These are phyloP conservation scores for Gari tellinella DNA, from an alignment of 2,888 invertebrate species.

Conservation along the genomic window DNA sequence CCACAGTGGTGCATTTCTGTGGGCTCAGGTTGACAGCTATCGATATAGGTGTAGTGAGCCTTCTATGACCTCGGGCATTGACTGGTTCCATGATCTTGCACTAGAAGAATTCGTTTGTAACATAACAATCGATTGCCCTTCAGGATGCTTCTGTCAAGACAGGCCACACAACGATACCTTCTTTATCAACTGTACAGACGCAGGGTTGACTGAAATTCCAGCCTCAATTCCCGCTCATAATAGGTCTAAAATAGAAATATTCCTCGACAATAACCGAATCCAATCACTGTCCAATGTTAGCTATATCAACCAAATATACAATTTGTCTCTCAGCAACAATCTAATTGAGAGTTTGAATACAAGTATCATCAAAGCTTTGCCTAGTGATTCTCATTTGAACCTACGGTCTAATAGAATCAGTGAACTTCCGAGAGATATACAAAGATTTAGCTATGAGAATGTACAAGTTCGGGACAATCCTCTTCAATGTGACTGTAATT, in stretches of 20 bases:
- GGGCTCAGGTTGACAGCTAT: constrained; percentile 43
- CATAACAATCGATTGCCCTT: constrained; percentile 43
- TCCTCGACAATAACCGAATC: constrained; percentile 53
- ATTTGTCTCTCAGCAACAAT: constrained; percentile 51
- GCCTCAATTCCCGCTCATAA: constrained; percentile 30
- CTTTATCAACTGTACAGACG: constrained; percentile 48
- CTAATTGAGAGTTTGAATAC: constrained; percentile 32
- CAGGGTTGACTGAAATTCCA: constrained; percentile 49
- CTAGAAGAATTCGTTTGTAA: constrained; percentile 53
- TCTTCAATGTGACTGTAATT: constrained; percentile 60
- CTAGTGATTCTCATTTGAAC: constrained; percentile 18
- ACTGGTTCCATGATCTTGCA: constrained; percentile 59
- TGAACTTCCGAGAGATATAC: constrained; percentile 43
- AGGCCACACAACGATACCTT: constrained; percentile 55
- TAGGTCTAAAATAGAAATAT: constrained; percentile 38
- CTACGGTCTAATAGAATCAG: constrained; percentile 31
- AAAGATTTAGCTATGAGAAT: constrained; percentile 39
- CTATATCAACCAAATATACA: constrained; percentile 44
- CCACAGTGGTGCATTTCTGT: constrained; percentile 48
- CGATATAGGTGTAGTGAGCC: constrained; percentile 52
- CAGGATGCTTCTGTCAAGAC: constrained; percentile 60
- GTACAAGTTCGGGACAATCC: constrained; percentile 47
- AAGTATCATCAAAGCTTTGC: constrained; percentile 31
- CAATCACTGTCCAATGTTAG: constrained; percentile 19
- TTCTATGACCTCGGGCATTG: constrained; percentile 22